Evolutionary conservation across 2,797 vertebrate genomes (phyloP).

Genomic region (Sebastes matsubarae): DNA sequence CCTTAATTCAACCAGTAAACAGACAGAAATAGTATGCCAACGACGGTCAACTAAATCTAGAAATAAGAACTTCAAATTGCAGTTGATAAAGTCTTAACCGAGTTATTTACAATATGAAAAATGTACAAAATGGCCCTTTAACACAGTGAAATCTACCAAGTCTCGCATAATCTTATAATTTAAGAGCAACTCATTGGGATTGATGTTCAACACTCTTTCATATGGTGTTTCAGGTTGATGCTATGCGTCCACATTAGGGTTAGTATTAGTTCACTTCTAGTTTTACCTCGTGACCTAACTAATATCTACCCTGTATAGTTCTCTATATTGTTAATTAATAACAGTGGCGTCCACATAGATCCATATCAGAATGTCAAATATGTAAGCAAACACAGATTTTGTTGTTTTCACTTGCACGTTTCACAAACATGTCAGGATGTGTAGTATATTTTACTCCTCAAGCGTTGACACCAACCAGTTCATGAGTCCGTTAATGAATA

Average conservation of each 20-base stretch:
- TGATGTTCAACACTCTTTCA: constrained; percentile 37
- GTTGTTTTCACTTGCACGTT: constrained; percentile 76
- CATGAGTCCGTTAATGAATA: constrained; percentile 71
- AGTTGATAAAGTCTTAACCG: constrained; percentile 66
- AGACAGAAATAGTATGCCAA: constrained; percentile 78
- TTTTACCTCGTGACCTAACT: constrained; percentile 69
- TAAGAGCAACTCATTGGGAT: constrained; percentile 44
- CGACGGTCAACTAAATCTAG: constrained; percentile 78
- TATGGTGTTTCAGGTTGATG: constrained; percentile 41
- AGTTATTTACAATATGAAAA: constrained; percentile 83
- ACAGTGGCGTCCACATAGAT: constrained; percentile 55
- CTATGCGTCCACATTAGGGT: constrained; percentile 46
- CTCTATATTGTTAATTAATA: constrained; percentile 51
- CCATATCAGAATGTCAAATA: constrained; percentile 62
- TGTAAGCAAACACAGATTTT: constrained; percentile 71
- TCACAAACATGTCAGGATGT: constrained; percentile 77
- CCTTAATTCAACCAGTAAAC: constrained; percentile 80
- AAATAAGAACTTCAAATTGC: constrained; percentile 74
- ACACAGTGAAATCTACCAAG: constrained; percentile 74
- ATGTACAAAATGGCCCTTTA: constrained; percentile 79
- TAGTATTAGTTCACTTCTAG: constrained; percentile 55
- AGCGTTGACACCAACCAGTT: constrained; percentile 66
- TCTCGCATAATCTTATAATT: constrained; percentile 52
- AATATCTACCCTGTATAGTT: constrained; percentile 74
- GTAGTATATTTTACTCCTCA: constrained; percentile 65